Conservation (phyloP, 2,113 vertebrate genomes). For the Synodontis membranacea region DNA sequence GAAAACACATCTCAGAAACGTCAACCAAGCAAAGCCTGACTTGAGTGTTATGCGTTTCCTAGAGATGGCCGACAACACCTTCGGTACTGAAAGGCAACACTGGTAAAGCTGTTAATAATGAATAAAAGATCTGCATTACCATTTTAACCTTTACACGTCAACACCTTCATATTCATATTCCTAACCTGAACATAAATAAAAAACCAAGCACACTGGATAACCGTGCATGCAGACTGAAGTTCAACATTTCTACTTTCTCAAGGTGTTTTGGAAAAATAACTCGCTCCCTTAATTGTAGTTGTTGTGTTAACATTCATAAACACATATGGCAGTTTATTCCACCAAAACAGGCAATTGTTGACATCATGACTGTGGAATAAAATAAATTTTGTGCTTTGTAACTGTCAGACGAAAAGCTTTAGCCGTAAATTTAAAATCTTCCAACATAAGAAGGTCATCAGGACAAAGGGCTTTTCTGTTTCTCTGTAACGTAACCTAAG, state of each 20-base stretch:
- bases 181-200: neutral
- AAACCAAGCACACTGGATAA: neutral
- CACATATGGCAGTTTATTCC: neutral
- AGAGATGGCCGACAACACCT: slow-evolving; percentile 42
- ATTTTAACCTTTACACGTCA: neutral
- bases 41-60: slow-evolving; percentile 30
- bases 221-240: no score
- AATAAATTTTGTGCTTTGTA: no score
- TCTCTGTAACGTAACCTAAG: neutral
- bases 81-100: slow-evolving; percentile 12
- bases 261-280: neutral
- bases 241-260: neutral
- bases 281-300: neutral
- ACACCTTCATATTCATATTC: neutral
- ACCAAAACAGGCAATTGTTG: neutral
- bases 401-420: no score
- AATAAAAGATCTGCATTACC: neutral
- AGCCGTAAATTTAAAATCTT: no score
- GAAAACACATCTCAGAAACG: no score
- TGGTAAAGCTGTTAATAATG: neutral
- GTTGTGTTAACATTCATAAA: neutral
- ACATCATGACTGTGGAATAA: no score
- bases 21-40: no score
- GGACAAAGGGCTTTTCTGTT: neutral
- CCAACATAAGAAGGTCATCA: no score